phyloP scores from a whole-genome alignment of 2,888 invertebrate species.

The Drosophila neotestacea region DNA sequence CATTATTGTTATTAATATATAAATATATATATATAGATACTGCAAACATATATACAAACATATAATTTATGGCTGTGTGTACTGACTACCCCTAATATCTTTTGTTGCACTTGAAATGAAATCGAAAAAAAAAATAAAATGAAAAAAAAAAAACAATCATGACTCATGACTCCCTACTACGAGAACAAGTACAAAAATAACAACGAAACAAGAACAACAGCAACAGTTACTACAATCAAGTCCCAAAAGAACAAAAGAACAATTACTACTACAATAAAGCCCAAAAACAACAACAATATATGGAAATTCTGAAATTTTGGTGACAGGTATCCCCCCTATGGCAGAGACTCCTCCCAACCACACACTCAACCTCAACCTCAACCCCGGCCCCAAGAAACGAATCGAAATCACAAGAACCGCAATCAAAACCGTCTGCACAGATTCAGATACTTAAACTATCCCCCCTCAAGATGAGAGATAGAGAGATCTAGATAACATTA shows the following conservation, averaged over 20 bases:
- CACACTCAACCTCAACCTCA: slow-evolving; percentile 21
- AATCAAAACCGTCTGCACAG: slow-evolving; percentile 31
- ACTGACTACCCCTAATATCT: slow-evolving; percentile 68
- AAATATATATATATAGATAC: slow-evolving; percentile 36
- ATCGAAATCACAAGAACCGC: slow-evolving; percentile 34
- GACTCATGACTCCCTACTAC: slow-evolving; percentile 27
- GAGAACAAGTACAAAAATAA: slow-evolving; percentile 25
- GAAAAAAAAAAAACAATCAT: slow-evolving; percentile 11
- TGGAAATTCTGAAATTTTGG: slow-evolving; percentile 50
- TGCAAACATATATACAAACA: slow-evolving; percentile 38
- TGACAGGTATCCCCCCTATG: slow-evolving; percentile 50
- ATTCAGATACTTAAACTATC: slow-evolving; percentile 30
- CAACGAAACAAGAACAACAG: slow-evolving; percentile 20
- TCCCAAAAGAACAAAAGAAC: slow-evolving; percentile 3
- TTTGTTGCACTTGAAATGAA: slow-evolving; percentile 37
- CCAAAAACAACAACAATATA: slow-evolving; percentile 32
- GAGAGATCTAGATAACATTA: slow-evolving; percentile 82
- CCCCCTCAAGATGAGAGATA: slow-evolving; percentile 41
- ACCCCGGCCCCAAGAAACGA: slow-evolving; percentile 39
- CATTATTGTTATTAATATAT: slow-evolving; percentile 48
- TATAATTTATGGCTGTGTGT: slow-evolving; percentile 71
- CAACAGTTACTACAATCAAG: neutral
- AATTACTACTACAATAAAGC: slow-evolving; percentile 12
- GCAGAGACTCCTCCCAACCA: slow-evolving; percentile 36
- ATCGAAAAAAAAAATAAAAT: neutral